Evolutionary conservation across 2,888 invertebrate species (phyloP), one percentile per base, ranked within the genome.

Genomic region (Epiblema foenella): DNA sequence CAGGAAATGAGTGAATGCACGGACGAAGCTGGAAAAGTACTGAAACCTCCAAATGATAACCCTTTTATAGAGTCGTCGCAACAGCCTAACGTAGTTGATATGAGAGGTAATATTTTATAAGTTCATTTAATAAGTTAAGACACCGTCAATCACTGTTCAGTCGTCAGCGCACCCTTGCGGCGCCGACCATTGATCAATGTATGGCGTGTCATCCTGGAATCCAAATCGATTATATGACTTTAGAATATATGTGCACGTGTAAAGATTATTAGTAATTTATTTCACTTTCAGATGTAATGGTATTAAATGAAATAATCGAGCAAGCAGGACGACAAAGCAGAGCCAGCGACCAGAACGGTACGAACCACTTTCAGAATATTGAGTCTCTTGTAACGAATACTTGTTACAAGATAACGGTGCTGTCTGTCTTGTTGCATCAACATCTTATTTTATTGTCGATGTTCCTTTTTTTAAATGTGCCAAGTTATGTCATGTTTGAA

Each of bases 241-340:
- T 7, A 46, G 7, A n/a, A 46, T 46, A n/a, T n/a, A n/a, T n/a
- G 46, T n/a, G 8, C 1, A 46, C 33, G 33, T n/a, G 8, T 46
- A 39, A 11, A 12, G 39, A 3, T 39, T 39, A 12, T 12, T 12
- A 39, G 42, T n/a, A n/a, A 46, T n/a, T n/a, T 46, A 42, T 5
- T 42, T n/a, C 20, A 67, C 75, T 90, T 94, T 67, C 94, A 99
- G 99, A 99, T 95, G 98, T 99, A 75, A 98, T 98, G 98, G 98
- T 98, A 81, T 94, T 99, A 83, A 98, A 98, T 88, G 98, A 99
- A 89, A 98, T 99, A 83, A 98, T 99, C 81, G 98, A 99, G 88
- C 98, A 98, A 94, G 98, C 98, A 73, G 97, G 97, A 79, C 95
- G 97, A 87, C 97, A 97, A 85, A 97, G 97, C 93, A 95, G 96